These are phyloP conservation scores for Latheticus oryzae DNA, from an alignment of 2,888 invertebrate genomes.

Conservation along the genomic window DNA sequence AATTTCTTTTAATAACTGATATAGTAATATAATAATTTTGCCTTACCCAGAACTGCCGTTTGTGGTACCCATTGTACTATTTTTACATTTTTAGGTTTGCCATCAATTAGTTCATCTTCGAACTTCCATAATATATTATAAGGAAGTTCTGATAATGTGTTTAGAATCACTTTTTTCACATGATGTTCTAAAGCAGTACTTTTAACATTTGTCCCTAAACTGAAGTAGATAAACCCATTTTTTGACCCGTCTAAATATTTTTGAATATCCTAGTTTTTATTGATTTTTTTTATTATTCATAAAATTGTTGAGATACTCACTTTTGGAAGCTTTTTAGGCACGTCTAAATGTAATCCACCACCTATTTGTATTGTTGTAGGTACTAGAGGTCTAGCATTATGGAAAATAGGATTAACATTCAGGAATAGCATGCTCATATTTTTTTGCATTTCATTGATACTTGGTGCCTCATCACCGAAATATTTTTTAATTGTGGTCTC, in stretches of 20 bases:
- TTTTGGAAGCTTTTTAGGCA: constrained; percentile 47
- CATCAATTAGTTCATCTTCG: constrained; percentile 32
- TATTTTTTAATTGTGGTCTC: constrained; percentile 48
- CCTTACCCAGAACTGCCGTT: constrained; percentile 28
- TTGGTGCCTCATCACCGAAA: constrained; percentile 56
- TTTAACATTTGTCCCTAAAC: constrained; percentile 44
- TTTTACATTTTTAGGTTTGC: constrained; percentile 37
- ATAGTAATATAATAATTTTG: constrained; percentile 1
- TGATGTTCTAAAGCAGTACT: constrained; percentile 23
- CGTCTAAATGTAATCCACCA: constrained; percentile 52
- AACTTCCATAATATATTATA: constrained; percentile 43
- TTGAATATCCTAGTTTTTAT: constrained; percentile 42
- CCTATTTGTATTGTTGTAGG: constrained; percentile 59
- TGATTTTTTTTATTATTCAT: background rate
- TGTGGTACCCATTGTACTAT: constrained; percentile 39
- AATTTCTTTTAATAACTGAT: constrained; percentile 23
- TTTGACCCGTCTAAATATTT: constrained; percentile 36
- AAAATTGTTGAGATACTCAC: constrained; percentile 46
- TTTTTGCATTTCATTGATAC: constrained; percentile 50
- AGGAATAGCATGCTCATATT: constrained; percentile 59
- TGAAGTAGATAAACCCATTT: constrained; percentile 42
- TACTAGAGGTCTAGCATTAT: constrained; percentile 53
- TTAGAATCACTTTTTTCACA: constrained; percentile 16
- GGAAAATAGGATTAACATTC: constrained; percentile 58
- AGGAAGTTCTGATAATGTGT: constrained; percentile 37